Conservation (phyloP, 2,113 vertebrate genomes). For the Litocranius walleri region DNA sequence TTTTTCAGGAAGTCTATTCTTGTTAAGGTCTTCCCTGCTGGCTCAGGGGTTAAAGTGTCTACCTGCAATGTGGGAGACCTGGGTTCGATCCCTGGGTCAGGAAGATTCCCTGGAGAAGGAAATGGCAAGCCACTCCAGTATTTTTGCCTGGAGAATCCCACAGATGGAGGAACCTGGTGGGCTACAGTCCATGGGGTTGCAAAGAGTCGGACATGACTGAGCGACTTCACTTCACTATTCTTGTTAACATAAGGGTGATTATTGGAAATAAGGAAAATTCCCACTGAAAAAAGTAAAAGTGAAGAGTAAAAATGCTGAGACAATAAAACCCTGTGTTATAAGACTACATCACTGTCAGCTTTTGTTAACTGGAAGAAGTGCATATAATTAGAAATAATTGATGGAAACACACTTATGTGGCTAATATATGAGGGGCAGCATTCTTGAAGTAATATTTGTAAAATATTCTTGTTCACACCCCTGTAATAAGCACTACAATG, state of each 20-base stretch:
- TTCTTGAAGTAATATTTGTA: background rate
- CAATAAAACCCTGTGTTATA: background rate
- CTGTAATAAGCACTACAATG: background rate
- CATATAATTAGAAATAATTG: slow-evolving; percentile 43
- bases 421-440: background rate
- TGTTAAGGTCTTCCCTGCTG: background rate
- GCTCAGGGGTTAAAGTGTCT: too few species aligned
- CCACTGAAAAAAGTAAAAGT: slow-evolving; percentile 29
- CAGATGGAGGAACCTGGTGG: too few species aligned
- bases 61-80: too few species aligned
- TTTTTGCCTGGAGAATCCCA: too few species aligned
- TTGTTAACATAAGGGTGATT: background rate
- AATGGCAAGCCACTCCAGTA: too few species aligned
- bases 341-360: background rate
- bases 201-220: rapidly evolving
- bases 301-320: slow-evolving; percentile 23
- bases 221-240: background rate
- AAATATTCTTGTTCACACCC: background rate
- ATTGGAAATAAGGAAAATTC: background rate
- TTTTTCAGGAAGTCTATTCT: background rate
- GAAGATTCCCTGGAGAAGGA: too few species aligned
- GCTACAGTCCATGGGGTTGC: too few species aligned
- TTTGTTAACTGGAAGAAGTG: slow-evolving; percentile 38
- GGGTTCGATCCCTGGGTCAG: too few species aligned
- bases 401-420: slow-evolving; percentile 20